Percentiles rank a stretch among this genome's conserved stretches.
Evolutionary conservation across 2,888 invertebrate species (phyloP).

Genomic region (Melitaea athalia): DNA sequence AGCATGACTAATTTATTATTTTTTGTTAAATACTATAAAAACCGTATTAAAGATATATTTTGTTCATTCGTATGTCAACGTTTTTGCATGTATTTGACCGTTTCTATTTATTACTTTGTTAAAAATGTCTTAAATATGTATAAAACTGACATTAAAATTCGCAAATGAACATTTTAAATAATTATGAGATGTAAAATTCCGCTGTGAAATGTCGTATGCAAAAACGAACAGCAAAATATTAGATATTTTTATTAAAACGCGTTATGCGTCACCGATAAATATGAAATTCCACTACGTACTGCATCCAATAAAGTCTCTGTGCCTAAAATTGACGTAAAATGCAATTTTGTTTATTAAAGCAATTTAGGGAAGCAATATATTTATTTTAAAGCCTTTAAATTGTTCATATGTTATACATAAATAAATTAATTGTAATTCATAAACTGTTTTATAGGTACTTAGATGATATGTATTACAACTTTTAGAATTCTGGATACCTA

Average conservation of each 20-base stretch:
- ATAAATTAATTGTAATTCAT: no score
- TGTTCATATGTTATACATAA: neutral
- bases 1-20: neutral
- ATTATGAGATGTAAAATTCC: no score
- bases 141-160: neutral
- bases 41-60: neutral
- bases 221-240: neutral
- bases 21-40: neutral
- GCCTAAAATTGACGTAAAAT: neutral
- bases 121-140: neutral
- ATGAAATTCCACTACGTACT: neutral
- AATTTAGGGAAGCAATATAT: neutral
- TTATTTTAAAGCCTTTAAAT: neutral
- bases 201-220: neutral
- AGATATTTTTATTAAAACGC: neutral
- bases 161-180: neutral
- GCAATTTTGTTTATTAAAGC: slow-evolving; percentile 2
- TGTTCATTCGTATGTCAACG: no score
- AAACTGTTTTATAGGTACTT: no score
- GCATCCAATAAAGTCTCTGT: slow-evolving; percentile 2
- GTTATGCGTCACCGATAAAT: neutral
- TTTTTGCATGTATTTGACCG: no score
- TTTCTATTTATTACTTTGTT: no score
- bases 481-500: no score
- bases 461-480: no score